Conservation (phyloP, 2,113 vertebrate species). For the Pelodiscus sinensis region DNA sequence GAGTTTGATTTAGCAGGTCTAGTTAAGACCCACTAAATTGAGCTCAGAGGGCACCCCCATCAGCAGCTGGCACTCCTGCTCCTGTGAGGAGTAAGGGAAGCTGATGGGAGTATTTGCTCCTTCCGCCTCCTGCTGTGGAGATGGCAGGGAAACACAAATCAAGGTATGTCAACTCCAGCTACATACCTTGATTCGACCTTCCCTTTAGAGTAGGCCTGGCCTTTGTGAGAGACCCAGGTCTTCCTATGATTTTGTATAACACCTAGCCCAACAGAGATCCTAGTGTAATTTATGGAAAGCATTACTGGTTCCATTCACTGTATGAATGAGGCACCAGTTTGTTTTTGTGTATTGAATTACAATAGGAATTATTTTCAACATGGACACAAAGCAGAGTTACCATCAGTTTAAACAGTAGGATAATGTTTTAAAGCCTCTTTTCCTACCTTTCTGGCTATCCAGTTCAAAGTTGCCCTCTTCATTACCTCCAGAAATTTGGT, state of each 20-base stretch:
- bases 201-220: no score
- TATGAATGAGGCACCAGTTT: neutral
- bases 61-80: no score
- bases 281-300: neutral
- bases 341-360: neutral
- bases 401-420: neutral
- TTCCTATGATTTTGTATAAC: neutral
- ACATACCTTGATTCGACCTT: no score
- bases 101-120: no score
- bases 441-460: slow-evolving; percentile 88
- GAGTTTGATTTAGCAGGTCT: no score
- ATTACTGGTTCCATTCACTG: neutral
- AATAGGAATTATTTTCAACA: neutral
- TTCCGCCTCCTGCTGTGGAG: no score
- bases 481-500: slow-evolving; percentile 89
- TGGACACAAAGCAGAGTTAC: neutral
- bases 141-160: no score
- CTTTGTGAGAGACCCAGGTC: neutral
- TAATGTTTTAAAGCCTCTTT: neutral
- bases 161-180: no score
- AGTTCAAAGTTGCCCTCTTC: slow-evolving; percentile 91
- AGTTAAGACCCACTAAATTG: no score
- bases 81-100: no score
- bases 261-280: neutral
- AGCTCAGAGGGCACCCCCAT: no score